Conservation (phyloP, 2,113 vertebrate genomes). For the Equus przewalskii region DNA sequence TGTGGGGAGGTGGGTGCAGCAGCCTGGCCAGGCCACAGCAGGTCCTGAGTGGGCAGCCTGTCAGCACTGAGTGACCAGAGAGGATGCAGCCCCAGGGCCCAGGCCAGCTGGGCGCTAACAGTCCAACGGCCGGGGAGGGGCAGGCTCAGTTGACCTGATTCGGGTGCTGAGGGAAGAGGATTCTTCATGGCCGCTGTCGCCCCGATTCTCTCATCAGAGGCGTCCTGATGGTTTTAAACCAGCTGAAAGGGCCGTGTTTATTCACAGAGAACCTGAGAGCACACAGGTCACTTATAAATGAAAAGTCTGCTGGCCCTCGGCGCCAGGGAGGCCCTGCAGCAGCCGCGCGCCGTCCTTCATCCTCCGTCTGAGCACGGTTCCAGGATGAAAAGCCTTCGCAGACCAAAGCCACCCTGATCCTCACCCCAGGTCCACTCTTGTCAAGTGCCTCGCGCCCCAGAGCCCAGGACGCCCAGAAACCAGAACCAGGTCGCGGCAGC, state of each 20-base stretch:
- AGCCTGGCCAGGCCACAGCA: not conserved
- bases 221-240: not conserved
- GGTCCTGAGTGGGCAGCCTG: not conserved
- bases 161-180: not conserved
- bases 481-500: not conserved
- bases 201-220: not conserved
- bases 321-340: not conserved
- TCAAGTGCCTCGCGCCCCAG: not conserved
- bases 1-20: not conserved
- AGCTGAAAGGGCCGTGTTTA: not conserved
- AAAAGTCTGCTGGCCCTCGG: not conserved
- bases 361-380: not conserved
- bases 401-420: not conserved
- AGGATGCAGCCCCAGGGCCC: accelerated
- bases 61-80: accelerated
- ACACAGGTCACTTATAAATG: not conserved
- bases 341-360: not conserved
- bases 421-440: not conserved
- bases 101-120: accelerated
- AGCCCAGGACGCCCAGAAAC: accelerated
- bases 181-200: not conserved
- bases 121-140: not conserved
- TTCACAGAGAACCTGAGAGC: not conserved
- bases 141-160: accelerated
- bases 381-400: not conserved